These are phyloP conservation scores for Ophion ellenae DNA, from an alignment of 2,888 invertebrate species.

Conservation along the genomic window DNA sequence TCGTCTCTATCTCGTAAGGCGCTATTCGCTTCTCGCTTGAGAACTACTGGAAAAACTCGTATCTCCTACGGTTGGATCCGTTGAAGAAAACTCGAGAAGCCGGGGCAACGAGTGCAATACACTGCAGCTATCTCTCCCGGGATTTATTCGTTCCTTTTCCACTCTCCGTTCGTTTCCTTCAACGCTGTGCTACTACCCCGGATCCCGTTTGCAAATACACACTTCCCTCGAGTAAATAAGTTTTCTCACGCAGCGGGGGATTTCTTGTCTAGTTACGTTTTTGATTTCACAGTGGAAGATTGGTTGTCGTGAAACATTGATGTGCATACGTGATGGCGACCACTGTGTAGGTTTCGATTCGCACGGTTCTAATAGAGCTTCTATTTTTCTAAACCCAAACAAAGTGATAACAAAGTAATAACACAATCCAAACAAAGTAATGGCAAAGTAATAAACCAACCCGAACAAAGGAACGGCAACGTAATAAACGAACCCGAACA, in stretches of 20 bases:
- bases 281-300: not conserved
- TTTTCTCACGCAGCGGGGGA: not conserved
- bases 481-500: no score
- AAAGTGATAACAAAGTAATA: no score
- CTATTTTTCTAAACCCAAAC: no score
- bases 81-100: conserved; percentile 47
- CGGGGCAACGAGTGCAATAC: conserved; percentile 36
- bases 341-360: no score
- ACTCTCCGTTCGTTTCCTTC: not conserved
- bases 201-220: conserved; percentile 35
- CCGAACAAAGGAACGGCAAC: no score
- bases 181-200: not conserved
- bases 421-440: no score
- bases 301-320: not conserved
- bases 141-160: conserved; percentile 37
- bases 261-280: not conserved
- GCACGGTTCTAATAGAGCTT: no score
- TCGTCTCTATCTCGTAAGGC: not conserved
- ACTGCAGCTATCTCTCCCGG: conserved; percentile 5
- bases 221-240: conserved; percentile 26
- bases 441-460: no score
- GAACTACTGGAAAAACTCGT: conserved; percentile 2
- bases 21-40: not conserved
- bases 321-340: not conserved
- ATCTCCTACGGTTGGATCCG: conserved; percentile 26